Evolutionary conservation across 2,888 invertebrate genomes (phyloP).

Genomic region (Salpingus planirostris): DNA sequence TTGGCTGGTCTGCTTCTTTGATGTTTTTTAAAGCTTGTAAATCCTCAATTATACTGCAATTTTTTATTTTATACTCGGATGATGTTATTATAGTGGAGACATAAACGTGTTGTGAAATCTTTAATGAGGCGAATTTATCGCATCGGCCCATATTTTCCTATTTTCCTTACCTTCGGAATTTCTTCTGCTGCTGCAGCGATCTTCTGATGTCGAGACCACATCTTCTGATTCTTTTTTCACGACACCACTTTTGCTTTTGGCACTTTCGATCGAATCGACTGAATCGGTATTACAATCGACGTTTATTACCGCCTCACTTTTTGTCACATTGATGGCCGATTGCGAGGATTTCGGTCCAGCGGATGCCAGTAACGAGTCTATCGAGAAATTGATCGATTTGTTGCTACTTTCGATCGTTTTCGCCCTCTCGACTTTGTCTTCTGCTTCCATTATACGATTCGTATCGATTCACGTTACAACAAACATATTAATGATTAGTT

Average conservation of each 20-base stretch:
- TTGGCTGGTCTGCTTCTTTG: too few species aligned
- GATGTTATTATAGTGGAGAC: too few species aligned
- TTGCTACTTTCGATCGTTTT: too few species aligned
- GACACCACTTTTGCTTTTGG: background rate
- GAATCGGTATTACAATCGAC: background rate
- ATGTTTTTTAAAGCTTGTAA: too few species aligned
- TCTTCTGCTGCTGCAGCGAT: conserved; percentile 17
- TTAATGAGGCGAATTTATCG: conserved; percentile 7
- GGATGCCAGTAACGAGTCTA: conserved; percentile 28
- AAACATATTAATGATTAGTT: conserved; percentile 7
- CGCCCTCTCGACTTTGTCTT: background rate
- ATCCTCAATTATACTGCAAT: too few species aligned
- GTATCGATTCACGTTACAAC: too few species aligned
- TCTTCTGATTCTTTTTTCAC: conserved; percentile 9
- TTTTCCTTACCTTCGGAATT: conserved; percentile 19
- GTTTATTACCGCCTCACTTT: background rate
- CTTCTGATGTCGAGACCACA: conserved; percentile 17
- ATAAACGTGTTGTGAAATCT: background rate
- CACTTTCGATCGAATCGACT: background rate
- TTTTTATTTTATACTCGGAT: too few species aligned
- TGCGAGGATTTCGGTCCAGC: too few species aligned
- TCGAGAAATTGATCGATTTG: conserved; percentile 29
- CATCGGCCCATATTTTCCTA: background rate
- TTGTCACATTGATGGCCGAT: too few species aligned
- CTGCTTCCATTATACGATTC: conserved; percentile 1